Conservation (phyloP, 2,888 invertebrate genomes). For the Diplolepis rosae region DNA sequence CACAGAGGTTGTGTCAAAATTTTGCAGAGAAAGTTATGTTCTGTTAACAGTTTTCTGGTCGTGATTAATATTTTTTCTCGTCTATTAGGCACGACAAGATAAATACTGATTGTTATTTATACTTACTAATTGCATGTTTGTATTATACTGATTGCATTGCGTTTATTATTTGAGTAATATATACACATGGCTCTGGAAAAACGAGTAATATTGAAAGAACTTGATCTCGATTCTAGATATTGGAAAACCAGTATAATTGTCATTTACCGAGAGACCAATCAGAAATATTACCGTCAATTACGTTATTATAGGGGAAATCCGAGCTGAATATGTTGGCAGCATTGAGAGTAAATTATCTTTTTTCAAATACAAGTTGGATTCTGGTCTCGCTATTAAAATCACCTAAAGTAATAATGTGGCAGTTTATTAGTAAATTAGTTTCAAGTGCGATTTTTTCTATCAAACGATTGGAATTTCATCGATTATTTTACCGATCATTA, state of each 20-base stretch:
- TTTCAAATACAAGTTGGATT: background rate
- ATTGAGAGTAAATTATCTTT: background rate
- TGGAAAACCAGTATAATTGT: conserved; percentile 12
- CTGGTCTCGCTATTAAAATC: background rate
- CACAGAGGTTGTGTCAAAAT: background rate
- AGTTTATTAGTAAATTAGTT: background rate
- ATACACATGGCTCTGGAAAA: background rate
- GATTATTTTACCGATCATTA: background rate
- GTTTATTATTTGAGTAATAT: conserved; percentile 19
- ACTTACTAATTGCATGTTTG: conserved; percentile 30
- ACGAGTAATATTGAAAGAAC: conserved; percentile 13
- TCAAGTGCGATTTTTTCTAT: background rate
- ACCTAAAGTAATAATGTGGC: background rate
- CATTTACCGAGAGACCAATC: conserved; percentile 7
- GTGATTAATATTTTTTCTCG: conserved; percentile 10
- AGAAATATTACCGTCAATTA: conserved; percentile 26
- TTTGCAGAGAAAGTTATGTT: conserved; percentile 1
- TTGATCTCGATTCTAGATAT: conserved; percentile 24
- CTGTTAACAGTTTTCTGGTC: conserved; percentile 19
- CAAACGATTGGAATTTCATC: background rate
- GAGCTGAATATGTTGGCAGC: background rate
- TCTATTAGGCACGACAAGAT: conserved; percentile 4
- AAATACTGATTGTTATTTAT: conserved; percentile 30
- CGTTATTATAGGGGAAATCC: conserved; percentile 14
- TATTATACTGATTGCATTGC: conserved; percentile 25